Base-by-base conservation (phyloP, 2,888 invertebrate genomes). In the Eurois occulta region DNA sequence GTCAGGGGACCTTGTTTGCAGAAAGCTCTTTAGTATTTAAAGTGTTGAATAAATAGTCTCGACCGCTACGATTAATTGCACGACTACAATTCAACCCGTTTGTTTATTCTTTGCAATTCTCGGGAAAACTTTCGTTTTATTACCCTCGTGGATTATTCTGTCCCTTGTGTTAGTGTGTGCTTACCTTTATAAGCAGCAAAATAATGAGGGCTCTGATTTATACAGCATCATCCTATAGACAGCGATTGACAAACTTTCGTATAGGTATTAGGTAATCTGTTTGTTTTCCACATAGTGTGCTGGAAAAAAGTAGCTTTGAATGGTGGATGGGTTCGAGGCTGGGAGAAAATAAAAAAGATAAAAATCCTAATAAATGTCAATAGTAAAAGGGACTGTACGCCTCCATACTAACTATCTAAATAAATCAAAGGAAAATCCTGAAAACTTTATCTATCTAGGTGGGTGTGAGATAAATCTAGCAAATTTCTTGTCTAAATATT, bases 121-220 rank as follows among this genome's bases (percentile, higher is more conserved):
- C 48, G 70, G 24, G 6, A 21, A 62, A 75, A 68, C 38, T 52
- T 74, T 0, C 48, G 67, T 72, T 48, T 68, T 64, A 55, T 69
- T 71, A 60, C 71, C 67, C 41, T 58, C 46, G 28, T 48, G 48
- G n/a, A 60, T 66, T 66, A 66, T 55, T 66, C 46, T 24, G 18
- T 69, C n/a, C n/a, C 24, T 55, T 48, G 38, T 32, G n/a, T 32
- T 32, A 52, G 64, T 82, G 75, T 68, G 58, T 62, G 32, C 24
- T 69, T 69, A 72, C 72, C 75, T 70, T 84, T 75, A 64, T 38
- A 43, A 65, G 6, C n/a, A 70, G 11, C 38, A 74, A 68, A 75
- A 72, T 77, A 74, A 80, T 72, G 46, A 76, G 28, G 48, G 28
- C 74, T 38, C 67, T 62, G 75, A 80, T 85, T 74, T 80, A 80